These are phyloP conservation scores for Prorops nasuta DNA, from an alignment of 1,140 invertebrate genomes.

Conservation along the genomic window DNA sequence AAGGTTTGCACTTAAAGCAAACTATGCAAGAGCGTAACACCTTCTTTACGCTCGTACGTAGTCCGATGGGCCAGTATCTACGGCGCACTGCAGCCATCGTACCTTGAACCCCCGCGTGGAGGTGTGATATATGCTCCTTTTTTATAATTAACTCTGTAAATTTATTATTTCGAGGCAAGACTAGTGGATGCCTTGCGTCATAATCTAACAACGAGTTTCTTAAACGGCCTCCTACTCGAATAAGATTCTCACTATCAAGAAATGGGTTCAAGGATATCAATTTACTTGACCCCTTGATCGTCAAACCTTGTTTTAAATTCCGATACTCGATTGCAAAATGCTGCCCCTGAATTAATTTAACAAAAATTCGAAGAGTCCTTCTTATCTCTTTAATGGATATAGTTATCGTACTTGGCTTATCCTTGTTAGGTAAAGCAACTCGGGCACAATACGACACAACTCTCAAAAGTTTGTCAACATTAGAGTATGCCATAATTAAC, in stretches of 20 bases:
- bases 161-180: neutral
- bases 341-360: too few species aligned
- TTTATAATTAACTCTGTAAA: conserved; percentile 2
- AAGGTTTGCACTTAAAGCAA: conserved; percentile 17
- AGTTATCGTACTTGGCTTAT: too few species aligned
- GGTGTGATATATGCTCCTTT: conserved; percentile 6
- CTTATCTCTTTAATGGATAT: too few species aligned
- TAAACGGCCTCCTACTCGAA: conserved; percentile 7
- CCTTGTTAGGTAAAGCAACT: too few species aligned
- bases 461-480: too few species aligned
- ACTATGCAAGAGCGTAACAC: conserved; percentile 23
- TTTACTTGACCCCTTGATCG: neutral
- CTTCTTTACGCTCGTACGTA: neutral
- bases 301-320: too few species aligned
- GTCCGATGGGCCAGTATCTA: conserved; percentile 26
- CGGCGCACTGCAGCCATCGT: conserved; percentile 15
- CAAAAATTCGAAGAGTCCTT: too few species aligned
- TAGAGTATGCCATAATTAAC: too few species aligned
- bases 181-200: neutral
- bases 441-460: too few species aligned
- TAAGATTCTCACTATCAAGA: neutral
- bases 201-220: neutral
- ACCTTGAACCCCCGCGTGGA: conserved; percentile 19
- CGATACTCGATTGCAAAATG: too few species aligned
- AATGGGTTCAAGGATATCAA: conserved; percentile 2